A percentile compares a stretch with the other conserved stretches of the same genome.
Evolutionary conservation across 2,888 invertebrate genomes (phyloP).

Genomic region (Oscheius sp.): DNA sequence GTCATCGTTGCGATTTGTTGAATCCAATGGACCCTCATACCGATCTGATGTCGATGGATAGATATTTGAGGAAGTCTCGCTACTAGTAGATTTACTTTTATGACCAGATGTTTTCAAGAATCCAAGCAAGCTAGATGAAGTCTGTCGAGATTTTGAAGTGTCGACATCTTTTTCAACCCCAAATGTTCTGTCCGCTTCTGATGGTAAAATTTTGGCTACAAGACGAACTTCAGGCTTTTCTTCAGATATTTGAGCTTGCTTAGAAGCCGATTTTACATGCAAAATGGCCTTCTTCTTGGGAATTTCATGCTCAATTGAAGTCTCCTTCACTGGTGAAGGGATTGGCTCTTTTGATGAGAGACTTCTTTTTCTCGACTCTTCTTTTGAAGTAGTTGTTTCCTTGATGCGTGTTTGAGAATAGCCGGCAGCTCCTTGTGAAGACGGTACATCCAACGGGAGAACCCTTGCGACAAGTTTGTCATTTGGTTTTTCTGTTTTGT

Average conservation of each 20-base stretch:
- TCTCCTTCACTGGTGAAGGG: not conserved
- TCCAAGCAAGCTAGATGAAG: not conserved
- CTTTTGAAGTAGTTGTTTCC: not conserved
- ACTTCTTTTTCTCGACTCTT: too few relatives aligned
- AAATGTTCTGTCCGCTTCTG: not conserved
- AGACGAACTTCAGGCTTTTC: not conserved
- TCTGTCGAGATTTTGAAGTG: not conserved
- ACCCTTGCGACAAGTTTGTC: not conserved
- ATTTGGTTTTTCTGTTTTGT: not conserved
- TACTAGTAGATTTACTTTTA: not conserved
- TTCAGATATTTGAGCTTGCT: not conserved
- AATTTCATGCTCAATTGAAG: not conserved
- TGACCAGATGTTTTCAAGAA: not conserved
- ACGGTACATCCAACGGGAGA: not conserved
- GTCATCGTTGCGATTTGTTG: not conserved
- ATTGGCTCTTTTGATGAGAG: not conserved
- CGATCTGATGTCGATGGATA: not conserved
- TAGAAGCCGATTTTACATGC: constrained; percentile 11
- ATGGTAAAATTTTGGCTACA: not conserved
- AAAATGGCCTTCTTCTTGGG: constrained; percentile 12
- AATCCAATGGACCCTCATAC: not conserved
- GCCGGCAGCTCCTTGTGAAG: too few relatives aligned
- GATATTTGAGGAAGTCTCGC: too few relatives aligned
- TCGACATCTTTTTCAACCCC: not conserved
- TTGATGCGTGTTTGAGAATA: not conserved